These are phyloP conservation scores for Episyrphus balteatus DNA, from an alignment of 1,140 invertebrate genomes.

Conservation along the genomic window DNA sequence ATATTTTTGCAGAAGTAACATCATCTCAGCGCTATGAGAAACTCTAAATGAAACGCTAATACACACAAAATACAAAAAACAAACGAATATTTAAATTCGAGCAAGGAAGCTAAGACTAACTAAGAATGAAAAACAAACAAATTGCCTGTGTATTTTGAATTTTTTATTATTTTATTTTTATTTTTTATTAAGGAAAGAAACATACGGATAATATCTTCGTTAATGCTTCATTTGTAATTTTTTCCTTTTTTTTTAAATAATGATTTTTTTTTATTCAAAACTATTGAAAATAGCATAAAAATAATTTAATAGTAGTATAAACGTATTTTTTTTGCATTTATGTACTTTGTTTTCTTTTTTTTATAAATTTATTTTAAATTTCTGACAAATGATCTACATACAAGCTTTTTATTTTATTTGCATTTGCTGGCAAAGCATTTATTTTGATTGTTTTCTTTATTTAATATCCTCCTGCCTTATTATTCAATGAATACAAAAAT, in stretches of 20 bases:
- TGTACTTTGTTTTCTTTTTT: no score
- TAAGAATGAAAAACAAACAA: slow-evolving; percentile 6
- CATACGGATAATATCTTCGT: no score
- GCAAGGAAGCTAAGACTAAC: slow-evolving; percentile 4
- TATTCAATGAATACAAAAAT: no score
- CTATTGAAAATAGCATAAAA: no score
- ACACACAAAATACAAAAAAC: slow-evolving; percentile 6
- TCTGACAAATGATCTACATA: background rate
- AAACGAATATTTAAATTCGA: background rate
- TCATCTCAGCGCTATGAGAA: slow-evolving; percentile 81
- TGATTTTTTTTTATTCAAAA: no score
- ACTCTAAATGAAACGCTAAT: slow-evolving; percentile 47
- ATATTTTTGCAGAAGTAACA: slow-evolving; percentile 72
- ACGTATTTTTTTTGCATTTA: no score
- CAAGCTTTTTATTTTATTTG: slow-evolving; percentile 8
- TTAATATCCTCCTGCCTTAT: no score
- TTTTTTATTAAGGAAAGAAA: background rate
- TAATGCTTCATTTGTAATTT: no score
- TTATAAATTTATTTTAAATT: no score
- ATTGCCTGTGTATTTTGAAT: background rate
- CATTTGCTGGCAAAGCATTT: background rate
- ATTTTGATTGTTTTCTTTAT: background rate
- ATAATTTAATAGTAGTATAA: no score
- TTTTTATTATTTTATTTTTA: slow-evolving; percentile 3
- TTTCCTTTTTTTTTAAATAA: no score